Percentiles rank a stretch among this genome's conserved stretches.
These are phyloP conservation scores for Eurystomus glaucurus DNA, from an alignment of 2,797 vertebrate genomes.

Conservation along the genomic window DNA sequence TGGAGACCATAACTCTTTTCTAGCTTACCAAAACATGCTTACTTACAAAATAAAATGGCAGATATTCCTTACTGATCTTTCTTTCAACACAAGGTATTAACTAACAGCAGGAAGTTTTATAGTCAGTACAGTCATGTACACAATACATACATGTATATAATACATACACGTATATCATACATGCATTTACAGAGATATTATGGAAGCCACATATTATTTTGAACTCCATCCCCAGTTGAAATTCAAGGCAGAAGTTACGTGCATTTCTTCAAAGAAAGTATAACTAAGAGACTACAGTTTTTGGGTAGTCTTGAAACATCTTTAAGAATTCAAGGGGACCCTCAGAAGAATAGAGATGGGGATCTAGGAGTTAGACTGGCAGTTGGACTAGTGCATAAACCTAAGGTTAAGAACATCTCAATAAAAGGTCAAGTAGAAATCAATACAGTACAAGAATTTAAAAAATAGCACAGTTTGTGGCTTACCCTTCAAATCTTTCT, in stretches of 20 bases:
- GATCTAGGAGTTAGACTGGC: background rate
- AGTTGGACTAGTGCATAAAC: background rate
- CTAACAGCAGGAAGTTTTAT: background rate
- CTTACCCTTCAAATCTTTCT: background rate
- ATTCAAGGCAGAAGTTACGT: background rate
- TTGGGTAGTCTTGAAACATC: background rate
- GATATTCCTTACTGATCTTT: background rate
- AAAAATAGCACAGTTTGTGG: slow-evolving; percentile 33
- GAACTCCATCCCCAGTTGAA: background rate
- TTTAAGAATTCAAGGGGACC: background rate
- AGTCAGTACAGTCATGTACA: too few species aligned
- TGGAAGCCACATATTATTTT: background rate
- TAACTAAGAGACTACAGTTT: background rate
- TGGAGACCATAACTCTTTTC: background rate
- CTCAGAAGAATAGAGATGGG: background rate
- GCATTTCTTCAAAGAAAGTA: background rate
- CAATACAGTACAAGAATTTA: background rate
- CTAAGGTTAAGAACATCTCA: background rate
- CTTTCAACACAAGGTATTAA: background rate
- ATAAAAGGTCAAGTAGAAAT: slow-evolving; percentile 16
- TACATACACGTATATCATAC: background rate
- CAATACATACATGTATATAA: background rate
- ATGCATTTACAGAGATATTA: background rate
- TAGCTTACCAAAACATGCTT: background rate
- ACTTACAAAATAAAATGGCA: background rate